Percentiles rank a stretch among this genome's conserved stretches.
phyloP scores from a whole-genome alignment of 92 coral and sea anemone species.

The Scolanthus callimorphus region DNA sequence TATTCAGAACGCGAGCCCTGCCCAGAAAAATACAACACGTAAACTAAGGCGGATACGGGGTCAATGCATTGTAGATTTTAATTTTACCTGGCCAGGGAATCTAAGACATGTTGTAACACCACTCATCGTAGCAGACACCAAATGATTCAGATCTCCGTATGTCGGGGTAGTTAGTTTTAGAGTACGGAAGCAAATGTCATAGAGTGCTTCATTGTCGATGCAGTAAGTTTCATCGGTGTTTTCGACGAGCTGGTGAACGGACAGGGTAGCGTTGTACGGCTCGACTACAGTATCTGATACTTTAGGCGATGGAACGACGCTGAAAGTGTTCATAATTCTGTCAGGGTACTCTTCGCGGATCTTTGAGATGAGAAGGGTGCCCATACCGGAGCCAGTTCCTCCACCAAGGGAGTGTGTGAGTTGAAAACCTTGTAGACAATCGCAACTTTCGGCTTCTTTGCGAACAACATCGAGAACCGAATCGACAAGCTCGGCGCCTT shows the following conservation, averaged over 20 bases:
- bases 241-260: conserved; percentile 88
- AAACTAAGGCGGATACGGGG: not conserved
- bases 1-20: conserved; percentile 1
- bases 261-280: conserved; percentile 91
- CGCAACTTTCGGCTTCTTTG: conserved; percentile 96
- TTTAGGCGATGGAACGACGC: conserved; percentile 89
- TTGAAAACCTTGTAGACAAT: conserved; percentile 94
- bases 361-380: conserved; percentile 86
- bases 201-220: conserved; percentile 89
- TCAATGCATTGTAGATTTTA: not conserved
- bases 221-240: conserved; percentile 91
- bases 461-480: conserved; percentile 97
- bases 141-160: conserved; percentile 89
- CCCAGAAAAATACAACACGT: not conserved
- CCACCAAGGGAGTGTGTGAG: conserved; percentile 98
- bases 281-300: conserved; percentile 93
- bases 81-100: conserved; percentile 75
- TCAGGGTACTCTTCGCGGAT: conserved; percentile 96
- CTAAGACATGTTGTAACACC: conserved; percentile 85
- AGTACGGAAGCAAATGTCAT: conserved; percentile 90
- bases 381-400: conserved; percentile 97
- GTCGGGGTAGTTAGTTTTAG: conserved; percentile 94
- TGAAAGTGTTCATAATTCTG: conserved; percentile 96
- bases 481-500: conserved; percentile 94
- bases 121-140: conserved; percentile 90